Conservation (phyloP, 1,140 invertebrate species). For the Brachionus asplanchnoidis region DNA sequence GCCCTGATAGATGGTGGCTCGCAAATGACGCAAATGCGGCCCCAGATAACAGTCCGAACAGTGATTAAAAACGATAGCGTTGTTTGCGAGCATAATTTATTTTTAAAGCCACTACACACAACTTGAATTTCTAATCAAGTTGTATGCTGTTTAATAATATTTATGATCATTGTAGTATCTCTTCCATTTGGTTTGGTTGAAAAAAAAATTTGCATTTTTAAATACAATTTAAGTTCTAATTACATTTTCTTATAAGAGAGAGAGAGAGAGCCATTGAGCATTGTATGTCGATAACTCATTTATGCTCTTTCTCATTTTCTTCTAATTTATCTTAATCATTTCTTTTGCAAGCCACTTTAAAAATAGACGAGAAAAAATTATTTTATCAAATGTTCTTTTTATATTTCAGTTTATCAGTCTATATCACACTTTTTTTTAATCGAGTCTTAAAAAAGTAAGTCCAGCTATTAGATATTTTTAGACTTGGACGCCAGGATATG, state of each 20-base stretch:
- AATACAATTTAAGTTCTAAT: constrained; percentile 1
- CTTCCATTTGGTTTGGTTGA: not conserved
- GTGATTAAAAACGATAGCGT: not conserved
- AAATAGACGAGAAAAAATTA: not conserved
- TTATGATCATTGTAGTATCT: constrained; percentile 1
- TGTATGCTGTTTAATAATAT: constrained; percentile 29
- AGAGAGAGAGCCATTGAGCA: not conserved
- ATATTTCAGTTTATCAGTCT: not conserved
- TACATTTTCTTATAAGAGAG: constrained; percentile 4
- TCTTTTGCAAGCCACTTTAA: not conserved
- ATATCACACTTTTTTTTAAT: not conserved
- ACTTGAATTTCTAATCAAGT: constrained; percentile 4
- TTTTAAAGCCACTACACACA: not conserved
- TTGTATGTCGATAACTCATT: not conserved
- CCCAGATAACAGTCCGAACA: not conserved
- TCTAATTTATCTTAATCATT: constrained; percentile 10
- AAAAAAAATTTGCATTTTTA: constrained; percentile 35
- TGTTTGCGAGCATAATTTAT: not conserved
- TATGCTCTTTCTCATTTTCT: not conserved
- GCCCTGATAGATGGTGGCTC: not conserved
- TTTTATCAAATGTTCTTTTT: not conserved
- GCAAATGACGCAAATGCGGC: not conserved
- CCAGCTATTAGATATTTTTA: not conserved
- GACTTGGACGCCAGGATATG: not conserved
- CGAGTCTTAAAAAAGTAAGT: not conserved